Evolutionary conservation across 2,113 vertebrate genomes (phyloP).

Genomic region (Cairina moschata): DNA sequence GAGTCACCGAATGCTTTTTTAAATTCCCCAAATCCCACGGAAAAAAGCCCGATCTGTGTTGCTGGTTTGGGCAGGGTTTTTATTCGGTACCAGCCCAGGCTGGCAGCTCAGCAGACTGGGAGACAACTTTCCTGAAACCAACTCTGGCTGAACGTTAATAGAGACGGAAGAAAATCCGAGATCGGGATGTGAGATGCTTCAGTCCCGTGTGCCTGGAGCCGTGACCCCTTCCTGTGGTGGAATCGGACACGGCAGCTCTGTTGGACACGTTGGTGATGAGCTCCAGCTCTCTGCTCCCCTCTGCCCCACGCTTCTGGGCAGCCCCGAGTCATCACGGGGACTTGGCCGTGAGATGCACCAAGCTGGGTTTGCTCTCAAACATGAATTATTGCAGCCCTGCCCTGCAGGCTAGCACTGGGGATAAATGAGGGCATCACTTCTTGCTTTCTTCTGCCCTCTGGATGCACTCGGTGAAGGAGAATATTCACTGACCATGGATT

Average conservation of each 20-base stretch:
- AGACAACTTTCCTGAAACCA: background rate
- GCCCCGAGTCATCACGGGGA: fast-evolving
- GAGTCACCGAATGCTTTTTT: background rate
- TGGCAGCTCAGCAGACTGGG: background rate
- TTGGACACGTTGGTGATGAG: background rate
- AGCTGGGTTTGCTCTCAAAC: background rate
- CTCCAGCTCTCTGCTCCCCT: background rate
- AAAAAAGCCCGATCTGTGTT: background rate
- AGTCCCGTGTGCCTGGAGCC: background rate
- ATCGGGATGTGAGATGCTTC: background rate
- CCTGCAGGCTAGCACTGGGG: background rate
- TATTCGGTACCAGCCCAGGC: background rate
- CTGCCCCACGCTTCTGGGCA: background rate
- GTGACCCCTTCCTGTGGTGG: background rate
- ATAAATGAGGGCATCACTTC: background rate
- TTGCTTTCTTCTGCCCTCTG: background rate
- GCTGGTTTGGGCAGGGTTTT: background rate
- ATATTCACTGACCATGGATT: background rate
- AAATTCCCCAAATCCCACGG: background rate
- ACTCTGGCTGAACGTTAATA: background rate
- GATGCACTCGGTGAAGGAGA: background rate
- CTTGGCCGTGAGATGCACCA: background rate
- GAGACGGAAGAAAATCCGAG: background rate
- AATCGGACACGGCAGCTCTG: background rate
- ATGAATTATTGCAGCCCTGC: background rate